These are phyloP conservation scores for Luscinia luscinia DNA, from an alignment of 2,797 vertebrate genomes.

Conservation along the genomic window DNA sequence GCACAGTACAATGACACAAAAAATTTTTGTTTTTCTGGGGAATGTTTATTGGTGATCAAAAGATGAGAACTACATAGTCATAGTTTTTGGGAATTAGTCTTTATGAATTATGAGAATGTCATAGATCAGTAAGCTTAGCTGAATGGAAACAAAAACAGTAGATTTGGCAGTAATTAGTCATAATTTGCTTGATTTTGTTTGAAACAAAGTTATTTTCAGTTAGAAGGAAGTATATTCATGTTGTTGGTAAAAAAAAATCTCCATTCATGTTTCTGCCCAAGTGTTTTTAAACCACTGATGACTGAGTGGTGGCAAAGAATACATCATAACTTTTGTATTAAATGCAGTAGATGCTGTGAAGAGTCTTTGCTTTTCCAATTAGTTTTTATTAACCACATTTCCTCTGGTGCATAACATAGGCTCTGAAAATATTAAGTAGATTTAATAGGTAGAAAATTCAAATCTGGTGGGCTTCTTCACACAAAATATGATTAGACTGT, in stretches of 20 bases:
- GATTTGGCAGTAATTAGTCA: background rate
- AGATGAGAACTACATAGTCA: background rate
- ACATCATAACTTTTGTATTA: background rate
- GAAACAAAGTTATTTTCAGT: background rate
- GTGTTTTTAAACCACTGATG: background rate
- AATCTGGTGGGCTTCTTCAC: background rate
- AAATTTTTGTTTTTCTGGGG: accelerated
- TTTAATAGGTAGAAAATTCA: background rate
- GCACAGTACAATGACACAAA: background rate
- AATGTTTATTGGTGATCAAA: background rate
- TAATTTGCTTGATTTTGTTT: background rate
- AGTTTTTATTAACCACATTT: background rate
- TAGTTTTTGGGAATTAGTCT: background rate
- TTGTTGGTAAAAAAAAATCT: background rate
- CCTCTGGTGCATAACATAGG: background rate
- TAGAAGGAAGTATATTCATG: background rate
- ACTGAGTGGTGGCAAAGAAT: background rate
- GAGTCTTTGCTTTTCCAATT: background rate
- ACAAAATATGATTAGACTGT: background rate
- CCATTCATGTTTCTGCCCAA: background rate
- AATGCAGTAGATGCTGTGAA: background rate
- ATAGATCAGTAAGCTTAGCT: background rate
- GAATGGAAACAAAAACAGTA: background rate
- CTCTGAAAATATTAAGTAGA: background rate
- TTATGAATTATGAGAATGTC: background rate